Evolutionary conservation across 2,888 invertebrate species (phyloP).

Genomic region (Mactromeris polynyma): DNA sequence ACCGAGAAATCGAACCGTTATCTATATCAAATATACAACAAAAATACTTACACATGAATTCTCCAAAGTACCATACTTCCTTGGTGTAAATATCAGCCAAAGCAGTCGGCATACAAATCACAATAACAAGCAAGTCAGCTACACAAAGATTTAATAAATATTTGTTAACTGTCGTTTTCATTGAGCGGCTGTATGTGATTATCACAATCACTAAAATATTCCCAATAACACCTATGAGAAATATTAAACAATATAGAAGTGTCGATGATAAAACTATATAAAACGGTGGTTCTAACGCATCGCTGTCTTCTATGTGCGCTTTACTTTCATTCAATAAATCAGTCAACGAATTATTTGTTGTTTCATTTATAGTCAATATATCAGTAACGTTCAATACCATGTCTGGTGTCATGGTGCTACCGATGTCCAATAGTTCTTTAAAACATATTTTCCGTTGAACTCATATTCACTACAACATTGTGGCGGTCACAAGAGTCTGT

Average conservation of each 20-base stretch:
- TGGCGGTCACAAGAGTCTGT: too few species aligned
- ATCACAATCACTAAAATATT: constrained; percentile 49
- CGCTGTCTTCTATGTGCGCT: not conserved
- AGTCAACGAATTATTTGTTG: not conserved
- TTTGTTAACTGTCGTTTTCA: constrained; percentile 51
- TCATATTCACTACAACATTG: not conserved
- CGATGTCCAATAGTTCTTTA: not conserved
- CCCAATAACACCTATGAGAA: constrained; percentile 51
- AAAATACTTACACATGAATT: constrained; percentile 57
- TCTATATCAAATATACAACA: not conserved
- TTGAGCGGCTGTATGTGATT: constrained; percentile 23
- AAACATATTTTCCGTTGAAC: not conserved
- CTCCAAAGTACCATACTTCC: constrained; percentile 63
- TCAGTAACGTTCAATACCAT: not conserved
- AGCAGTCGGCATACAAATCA: constrained; percentile 61
- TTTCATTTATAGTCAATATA: not conserved
- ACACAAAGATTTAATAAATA: constrained; percentile 57
- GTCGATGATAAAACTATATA: constrained; percentile 49
- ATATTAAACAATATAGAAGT: constrained; percentile 46
- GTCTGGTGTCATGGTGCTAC: not conserved
- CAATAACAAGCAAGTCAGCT: constrained; percentile 53
- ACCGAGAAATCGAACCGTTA: not conserved
- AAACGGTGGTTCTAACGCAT: constrained; percentile 31
- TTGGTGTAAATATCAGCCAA: constrained; percentile 51
- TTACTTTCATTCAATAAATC: not conserved